Percentiles rank a stretch among this genome's conserved stretches.
phyloP scores from a whole-genome alignment of 2,113 vertebrate species.

The Emydocephalus ijimae region DNA sequence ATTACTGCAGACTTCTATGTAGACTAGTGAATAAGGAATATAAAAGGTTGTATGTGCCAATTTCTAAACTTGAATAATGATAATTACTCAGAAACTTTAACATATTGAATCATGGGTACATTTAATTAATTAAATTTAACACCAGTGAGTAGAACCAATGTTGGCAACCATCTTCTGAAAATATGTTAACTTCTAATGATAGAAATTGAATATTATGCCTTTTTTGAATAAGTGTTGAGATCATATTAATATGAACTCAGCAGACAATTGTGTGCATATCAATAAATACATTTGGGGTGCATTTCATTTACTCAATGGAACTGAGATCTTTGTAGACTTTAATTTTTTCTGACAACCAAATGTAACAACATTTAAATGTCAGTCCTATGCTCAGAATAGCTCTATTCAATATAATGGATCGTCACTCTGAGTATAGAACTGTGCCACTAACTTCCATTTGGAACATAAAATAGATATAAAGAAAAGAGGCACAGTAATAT shows the following conservation, averaged over 20 bases:
- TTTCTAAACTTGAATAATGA: neutral
- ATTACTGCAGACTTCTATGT: neutral
- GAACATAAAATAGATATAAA: neutral
- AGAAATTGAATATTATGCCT: neutral
- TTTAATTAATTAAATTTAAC: neutral
- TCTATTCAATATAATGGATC: neutral
- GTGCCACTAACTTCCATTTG: neutral
- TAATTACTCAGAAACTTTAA: neutral
- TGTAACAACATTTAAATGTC: neutral
- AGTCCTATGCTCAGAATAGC: neutral
- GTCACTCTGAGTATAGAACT: neutral
- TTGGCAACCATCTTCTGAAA: neutral
- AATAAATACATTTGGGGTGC: neutral
- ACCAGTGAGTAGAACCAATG: neutral
- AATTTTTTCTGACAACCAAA: neutral
- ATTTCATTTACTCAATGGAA: neutral
- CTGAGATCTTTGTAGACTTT: neutral
- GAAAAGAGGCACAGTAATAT: neutral
- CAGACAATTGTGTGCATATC: neutral
- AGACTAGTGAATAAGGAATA: neutral
- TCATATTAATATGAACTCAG: neutral
- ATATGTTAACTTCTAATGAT: neutral
- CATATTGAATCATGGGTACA: neutral
- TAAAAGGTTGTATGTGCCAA: neutral
- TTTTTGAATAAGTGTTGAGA: neutral